These are phyloP conservation scores for Mnemiopsis leidyi DNA, from an alignment of 37 sponge, comb jelly and placozoan genomes.

Conservation along the genomic window DNA sequence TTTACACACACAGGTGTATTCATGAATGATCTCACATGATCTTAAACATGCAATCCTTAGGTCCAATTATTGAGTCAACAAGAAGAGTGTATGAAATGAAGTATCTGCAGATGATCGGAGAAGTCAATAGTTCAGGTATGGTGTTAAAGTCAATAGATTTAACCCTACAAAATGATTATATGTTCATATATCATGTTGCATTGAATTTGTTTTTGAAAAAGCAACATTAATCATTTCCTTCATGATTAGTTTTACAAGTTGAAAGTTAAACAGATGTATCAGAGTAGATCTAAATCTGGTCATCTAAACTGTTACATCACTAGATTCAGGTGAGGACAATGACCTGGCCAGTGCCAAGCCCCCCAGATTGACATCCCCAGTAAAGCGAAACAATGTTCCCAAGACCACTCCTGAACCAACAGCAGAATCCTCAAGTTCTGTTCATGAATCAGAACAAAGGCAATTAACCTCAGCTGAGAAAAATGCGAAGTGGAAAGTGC, in stretches of 20 bases:
- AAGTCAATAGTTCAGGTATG: neutral
- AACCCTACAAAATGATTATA: neutral
- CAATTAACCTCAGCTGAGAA: neutral
- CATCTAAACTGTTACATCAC: too few species aligned
- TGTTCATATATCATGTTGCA: neutral
- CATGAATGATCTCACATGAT: neutral
- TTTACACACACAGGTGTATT: too few species aligned
- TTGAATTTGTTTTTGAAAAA: neutral
- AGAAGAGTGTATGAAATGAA: constrained; percentile 43
- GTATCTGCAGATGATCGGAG: neutral
- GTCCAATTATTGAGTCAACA: constrained; percentile 40
- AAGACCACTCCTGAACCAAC: neutral
- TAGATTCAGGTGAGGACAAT: neutral
- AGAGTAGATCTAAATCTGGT: too few species aligned
- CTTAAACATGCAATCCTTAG: neutral
- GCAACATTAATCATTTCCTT: too few species aligned
- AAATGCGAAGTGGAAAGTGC: constrained; percentile 48
- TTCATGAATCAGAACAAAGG: neutral
- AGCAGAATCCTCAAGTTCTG: neutral
- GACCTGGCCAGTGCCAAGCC: neutral
- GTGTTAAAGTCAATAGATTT: neutral
- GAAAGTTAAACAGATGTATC: too few species aligned
- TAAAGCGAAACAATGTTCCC: neutral
- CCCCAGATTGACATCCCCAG: neutral
- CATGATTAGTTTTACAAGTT: too few species aligned